Evolutionary conservation across 2,888 invertebrate genomes (phyloP).

Genomic region (Andrena flavipes): DNA sequence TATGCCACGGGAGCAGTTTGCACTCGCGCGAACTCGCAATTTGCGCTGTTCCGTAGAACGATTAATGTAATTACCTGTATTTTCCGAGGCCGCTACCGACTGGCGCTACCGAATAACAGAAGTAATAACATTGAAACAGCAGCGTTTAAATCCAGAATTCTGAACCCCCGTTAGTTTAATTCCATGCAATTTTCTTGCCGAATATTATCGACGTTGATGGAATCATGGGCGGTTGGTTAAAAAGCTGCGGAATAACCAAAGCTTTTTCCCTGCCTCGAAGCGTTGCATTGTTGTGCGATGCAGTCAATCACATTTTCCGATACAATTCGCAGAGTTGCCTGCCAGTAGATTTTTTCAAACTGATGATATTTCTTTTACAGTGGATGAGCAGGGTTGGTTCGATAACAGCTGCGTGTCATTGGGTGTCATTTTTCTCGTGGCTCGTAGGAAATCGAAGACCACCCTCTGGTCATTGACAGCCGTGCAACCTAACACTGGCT

Average conservation of each 20-base stretch:
- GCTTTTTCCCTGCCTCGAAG: background rate
- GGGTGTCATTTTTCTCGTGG: slow-evolving; percentile 1
- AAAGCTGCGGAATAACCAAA: background rate
- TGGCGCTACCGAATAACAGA: background rate
- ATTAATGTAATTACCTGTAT: background rate
- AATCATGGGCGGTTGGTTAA: background rate
- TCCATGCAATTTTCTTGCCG: background rate
- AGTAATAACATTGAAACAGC: background rate
- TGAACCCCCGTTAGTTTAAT: background rate
- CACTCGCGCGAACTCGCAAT: background rate
- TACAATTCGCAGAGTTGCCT: too few relatives aligned
- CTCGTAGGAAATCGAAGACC: slow-evolving; percentile 4
- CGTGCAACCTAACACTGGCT: slow-evolving; percentile 41
- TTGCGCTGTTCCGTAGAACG: background rate
- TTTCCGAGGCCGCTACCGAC: background rate
- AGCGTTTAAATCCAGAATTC: background rate
- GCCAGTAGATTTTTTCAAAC: background rate
- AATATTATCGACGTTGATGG: background rate
- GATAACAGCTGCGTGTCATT: slow-evolving; percentile 19
- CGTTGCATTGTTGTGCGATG: too few relatives aligned
- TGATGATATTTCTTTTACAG: too few relatives aligned
- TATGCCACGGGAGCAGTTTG: background rate
- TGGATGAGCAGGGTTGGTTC: background rate
- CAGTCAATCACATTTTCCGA: too few relatives aligned
- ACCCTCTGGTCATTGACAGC: slow-evolving; percentile 13